Evolutionary conservation across 2,113 vertebrate species (phyloP).

Genomic region (Candoia aspera): DNA sequence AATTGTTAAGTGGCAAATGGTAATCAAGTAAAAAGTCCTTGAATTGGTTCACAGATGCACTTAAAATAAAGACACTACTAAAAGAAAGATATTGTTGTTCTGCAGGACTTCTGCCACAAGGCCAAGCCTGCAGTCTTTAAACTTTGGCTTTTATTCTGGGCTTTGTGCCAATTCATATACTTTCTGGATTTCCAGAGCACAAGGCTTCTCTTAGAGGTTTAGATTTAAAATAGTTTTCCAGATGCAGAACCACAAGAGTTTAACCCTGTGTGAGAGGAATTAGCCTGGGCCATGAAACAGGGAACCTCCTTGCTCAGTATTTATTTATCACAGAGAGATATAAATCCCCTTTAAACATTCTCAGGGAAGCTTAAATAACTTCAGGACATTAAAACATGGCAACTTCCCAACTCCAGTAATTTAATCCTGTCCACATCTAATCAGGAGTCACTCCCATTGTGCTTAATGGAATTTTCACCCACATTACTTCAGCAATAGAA

Average conservation of each 20-base stretch:
- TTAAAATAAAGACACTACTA: not conserved
- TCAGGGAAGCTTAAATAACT: not conserved
- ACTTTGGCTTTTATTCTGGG: not conserved
- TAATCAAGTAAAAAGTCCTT: conserved; percentile 9
- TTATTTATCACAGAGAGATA: not conserved
- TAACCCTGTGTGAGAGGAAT: not conserved
- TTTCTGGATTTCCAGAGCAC: not conserved
- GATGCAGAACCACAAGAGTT: not conserved
- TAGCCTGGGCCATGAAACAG: not conserved
- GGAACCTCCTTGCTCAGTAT: not conserved
- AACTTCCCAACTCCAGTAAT: not conserved
- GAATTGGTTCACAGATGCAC: not conserved
- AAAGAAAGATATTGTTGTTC: not conserved
- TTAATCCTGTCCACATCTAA: not conserved
- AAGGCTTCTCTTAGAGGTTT: not conserved
- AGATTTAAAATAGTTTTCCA: conserved; percentile 17
- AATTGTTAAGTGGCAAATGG: not conserved
- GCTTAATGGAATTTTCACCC: not conserved
- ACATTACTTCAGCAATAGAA: not conserved
- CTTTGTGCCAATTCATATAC: rapidly evolving
- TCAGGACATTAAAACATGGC: not conserved
- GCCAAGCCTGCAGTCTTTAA: not conserved
- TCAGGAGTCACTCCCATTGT: not conserved
- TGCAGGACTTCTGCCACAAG: not conserved
- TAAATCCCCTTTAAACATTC: not conserved